A percentile compares a stretch with the other conserved stretches of the same genome.
Conservation (phyloP, 1,140 invertebrate species). For the Eciton burchellii region DNA sequence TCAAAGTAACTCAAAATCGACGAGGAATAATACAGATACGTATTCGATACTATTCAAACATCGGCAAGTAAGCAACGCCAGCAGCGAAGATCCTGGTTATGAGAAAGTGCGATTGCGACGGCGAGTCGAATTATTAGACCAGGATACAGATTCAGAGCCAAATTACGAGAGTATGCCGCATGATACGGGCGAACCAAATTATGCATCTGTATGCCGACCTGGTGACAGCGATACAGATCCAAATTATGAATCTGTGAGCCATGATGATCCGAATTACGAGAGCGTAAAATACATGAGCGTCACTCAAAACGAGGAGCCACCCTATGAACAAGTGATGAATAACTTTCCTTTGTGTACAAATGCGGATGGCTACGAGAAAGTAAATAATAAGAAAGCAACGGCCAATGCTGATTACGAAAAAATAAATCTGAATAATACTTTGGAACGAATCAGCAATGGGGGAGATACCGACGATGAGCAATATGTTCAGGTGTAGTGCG, state of each 20-base stretch:
- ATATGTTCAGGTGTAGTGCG: constrained; percentile 80
- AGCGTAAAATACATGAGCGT: constrained; percentile 84
- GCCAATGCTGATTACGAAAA: constrained; percentile 77
- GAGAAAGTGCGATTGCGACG: constrained; percentile 80
- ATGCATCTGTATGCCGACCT: constrained; percentile 87
- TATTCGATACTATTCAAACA: constrained; percentile 81
- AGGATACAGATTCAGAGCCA: constrained; percentile 85
- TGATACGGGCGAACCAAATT: constrained; percentile 83
- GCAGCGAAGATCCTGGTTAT: constrained; percentile 83
- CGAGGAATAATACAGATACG: constrained; percentile 29
- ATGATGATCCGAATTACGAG: constrained; percentile 85
- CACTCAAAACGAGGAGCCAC: constrained; percentile 79
- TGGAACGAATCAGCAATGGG: constrained; percentile 64
- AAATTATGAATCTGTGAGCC: constrained; percentile 90
- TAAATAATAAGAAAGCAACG: constrained; percentile 69
- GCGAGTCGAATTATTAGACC: constrained; percentile 70
- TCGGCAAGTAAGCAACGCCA: constrained; percentile 81
- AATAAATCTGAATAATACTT: constrained; percentile 73
- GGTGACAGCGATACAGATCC: constrained; percentile 90
- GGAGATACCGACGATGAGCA: constrained; percentile 81
- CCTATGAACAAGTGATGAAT: constrained; percentile 84
- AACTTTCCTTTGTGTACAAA: constrained; percentile 70
- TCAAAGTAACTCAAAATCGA: not conserved
- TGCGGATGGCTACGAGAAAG: constrained; percentile 77
- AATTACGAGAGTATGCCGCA: constrained; percentile 91